These are phyloP conservation scores for Myotis brandtii DNA, from an alignment of 2,113 vertebrate genomes.

Conservation along the genomic window DNA sequence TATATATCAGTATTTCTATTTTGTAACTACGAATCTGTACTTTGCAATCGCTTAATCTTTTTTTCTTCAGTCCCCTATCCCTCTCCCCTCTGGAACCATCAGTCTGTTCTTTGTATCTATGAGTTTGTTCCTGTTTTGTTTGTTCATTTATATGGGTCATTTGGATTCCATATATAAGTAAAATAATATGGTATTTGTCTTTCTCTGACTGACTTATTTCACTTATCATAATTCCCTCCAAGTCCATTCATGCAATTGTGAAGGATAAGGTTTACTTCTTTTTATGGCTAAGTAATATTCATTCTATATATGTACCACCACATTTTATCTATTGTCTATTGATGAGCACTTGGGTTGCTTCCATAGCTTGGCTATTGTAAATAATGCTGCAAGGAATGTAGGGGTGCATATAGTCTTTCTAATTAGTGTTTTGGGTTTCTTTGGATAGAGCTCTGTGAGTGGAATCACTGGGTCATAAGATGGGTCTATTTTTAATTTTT, in stretches of 20 bases:
- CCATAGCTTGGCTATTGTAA: neutral
- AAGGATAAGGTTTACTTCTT: neutral
- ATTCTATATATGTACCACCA: neutral
- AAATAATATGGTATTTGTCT: neutral
- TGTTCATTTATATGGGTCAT: neutral
- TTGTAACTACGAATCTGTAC: neutral
- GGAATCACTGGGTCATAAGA: neutral
- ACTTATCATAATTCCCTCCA: neutral
- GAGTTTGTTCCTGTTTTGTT: neutral
- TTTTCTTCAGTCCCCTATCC: neutral
- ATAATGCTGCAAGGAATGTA: neutral
- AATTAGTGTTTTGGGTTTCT: neutral
- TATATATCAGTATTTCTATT: neutral
- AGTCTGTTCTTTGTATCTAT: neutral
- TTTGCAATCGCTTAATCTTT: neutral
- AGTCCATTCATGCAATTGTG: neutral
- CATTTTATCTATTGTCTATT: neutral
- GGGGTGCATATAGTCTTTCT: neutral
- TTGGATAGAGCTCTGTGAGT: neutral
- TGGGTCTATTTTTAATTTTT: neutral
- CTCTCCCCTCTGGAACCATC: neutral
- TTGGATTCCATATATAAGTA: neutral
- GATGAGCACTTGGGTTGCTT: neutral
- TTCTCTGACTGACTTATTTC: neutral
- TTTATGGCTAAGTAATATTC: neutral